These are phyloP conservation scores for Onthophagus taurus DNA, from an alignment of 1,140 invertebrate species.

Conservation along the genomic window DNA sequence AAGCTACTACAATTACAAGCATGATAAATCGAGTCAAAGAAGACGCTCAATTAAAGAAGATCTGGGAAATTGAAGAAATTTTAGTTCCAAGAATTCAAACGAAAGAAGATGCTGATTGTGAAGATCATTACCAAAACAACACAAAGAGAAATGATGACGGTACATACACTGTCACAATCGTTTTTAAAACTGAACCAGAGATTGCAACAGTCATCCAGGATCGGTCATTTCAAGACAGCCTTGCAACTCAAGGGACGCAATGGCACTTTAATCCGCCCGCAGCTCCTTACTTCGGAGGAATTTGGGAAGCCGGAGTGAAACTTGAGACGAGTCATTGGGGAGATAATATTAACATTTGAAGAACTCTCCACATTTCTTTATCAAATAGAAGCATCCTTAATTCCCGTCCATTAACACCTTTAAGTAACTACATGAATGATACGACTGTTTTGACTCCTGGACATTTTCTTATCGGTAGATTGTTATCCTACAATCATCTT, in stretches of 20 bases:
- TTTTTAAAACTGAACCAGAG: too few relatives aligned
- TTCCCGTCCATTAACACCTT: slow-evolving; percentile 20
- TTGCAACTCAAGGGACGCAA: not conserved
- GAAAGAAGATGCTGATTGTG: too few relatives aligned
- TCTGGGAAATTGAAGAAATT: too few relatives aligned
- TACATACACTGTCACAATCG: too few relatives aligned
- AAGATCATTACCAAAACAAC: too few relatives aligned
- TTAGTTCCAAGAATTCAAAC: too few relatives aligned
- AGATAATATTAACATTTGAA: slow-evolving; percentile 19
- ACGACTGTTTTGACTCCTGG: slow-evolving; percentile 22
- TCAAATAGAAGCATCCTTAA: slow-evolving; percentile 23
- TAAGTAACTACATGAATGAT: slow-evolving; percentile 23
- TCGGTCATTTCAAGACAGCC: not conserved
- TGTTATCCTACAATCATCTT: too few relatives aligned
- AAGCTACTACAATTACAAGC: too few relatives aligned
- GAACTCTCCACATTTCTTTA: slow-evolving; percentile 19
- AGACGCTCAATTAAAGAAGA: too few relatives aligned
- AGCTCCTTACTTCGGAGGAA: slow-evolving; percentile 25
- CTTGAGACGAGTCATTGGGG: slow-evolving; percentile 18
- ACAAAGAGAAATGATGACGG: too few relatives aligned
- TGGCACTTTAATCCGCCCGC: slow-evolving; percentile 25
- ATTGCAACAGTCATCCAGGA: not conserved
- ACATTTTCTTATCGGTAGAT: slow-evolving; percentile 34
- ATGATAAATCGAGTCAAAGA: too few relatives aligned
- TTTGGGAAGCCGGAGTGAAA: slow-evolving; percentile 29